Evolutionary conservation across 1,140 invertebrate species (phyloP), one percentile per base, ranked within the genome.

Genomic region (Lepidurus apus): DNA sequence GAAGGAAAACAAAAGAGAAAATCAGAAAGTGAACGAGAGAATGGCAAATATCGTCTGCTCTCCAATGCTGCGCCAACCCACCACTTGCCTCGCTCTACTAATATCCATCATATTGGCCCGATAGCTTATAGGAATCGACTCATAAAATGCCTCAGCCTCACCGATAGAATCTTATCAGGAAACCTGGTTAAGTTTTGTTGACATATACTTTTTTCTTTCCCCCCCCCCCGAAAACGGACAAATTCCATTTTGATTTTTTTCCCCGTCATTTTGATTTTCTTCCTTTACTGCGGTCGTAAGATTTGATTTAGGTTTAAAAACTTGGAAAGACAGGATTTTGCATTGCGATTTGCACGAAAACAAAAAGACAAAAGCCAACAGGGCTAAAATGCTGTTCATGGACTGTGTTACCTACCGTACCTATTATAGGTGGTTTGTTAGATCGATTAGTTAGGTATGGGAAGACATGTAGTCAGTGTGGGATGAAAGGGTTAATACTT

Each of bases 1-100:
- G 21, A 65, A 17, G 21, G 17, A 9, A 65, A 65, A 21, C 17
- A n/a, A n/a, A n/a, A 65, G 53, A 13, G 17, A 65, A 65, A 65
- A 65, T 65, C 13, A 21, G 53, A 13, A 65, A n/a, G 53, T n/a
- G 13, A 65, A 13, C 17, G 53, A 65, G 6, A 21, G 53, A 65
- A 65, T n/a, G 53, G 34, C 34, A 34, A 34, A 34, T 34, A 34
- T 34, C 34, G 34, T 34, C 34, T 34, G 34, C 34, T 65, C 21
- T 65, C 17, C 53, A 65, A 65, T 65, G 53, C 53, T 65, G 53
- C 53, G 53, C 53, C 53, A 65, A 65, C 53, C 53, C 17, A 13
- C 53, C 53, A 65, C 53, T 65, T 65, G 53, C 53, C 53, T 65
- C 53, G 53, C n/a, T 65, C 53, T 65, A 65, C 53, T 65, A 13